Evolutionary conservation across 2,888 invertebrate species (phyloP).

Genomic region (Sphinx pinastri): DNA sequence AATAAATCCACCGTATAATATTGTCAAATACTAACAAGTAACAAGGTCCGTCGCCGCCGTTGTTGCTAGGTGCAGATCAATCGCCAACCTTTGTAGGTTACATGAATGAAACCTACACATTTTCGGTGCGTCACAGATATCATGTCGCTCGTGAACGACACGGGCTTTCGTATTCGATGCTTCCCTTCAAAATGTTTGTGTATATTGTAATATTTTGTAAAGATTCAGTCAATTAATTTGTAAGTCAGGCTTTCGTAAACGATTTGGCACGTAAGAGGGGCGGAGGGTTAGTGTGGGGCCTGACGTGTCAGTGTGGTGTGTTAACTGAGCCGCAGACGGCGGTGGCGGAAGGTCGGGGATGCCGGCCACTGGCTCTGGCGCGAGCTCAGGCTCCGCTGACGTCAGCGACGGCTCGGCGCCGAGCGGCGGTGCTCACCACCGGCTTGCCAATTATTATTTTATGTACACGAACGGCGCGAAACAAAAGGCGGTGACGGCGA

Average conservation of each 20-base stretch:
- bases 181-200: slow-evolving; percentile 9
- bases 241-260: slow-evolving; percentile 52
- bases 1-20: slow-evolving; percentile 67
- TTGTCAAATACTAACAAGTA: slow-evolving; percentile 57
- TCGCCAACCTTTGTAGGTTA: slow-evolving; percentile 69
- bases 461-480: slow-evolving; percentile 77
- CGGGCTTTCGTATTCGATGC: slow-evolving; percentile 29
- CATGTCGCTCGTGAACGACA: slow-evolving; percentile 43
- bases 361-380: slow-evolving; percentile 69
- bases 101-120: slow-evolving; percentile 79
- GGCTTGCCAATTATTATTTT: slow-evolving; percentile 80
- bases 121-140: slow-evolving; percentile 58
- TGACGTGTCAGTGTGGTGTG: slow-evolving; percentile 72
- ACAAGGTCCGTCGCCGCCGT: slow-evolving; percentile 63
- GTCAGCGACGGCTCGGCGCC: slow-evolving; percentile 81
- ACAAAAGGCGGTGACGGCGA: slow-evolving; percentile 74
- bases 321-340: slow-evolving; percentile 70
- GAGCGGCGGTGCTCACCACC: slow-evolving; percentile 72
- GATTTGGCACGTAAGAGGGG: slow-evolving; percentile 71
- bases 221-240: slow-evolving; percentile 43
- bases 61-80: slow-evolving; percentile 76
- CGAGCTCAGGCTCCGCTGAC: slow-evolving; percentile 79
- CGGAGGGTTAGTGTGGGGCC: slow-evolving; percentile 67
- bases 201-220: slow-evolving; percentile 26
- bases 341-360: slow-evolving; percentile 80